Percentiles rank a stretch among this genome's conserved stretches.
These are phyloP conservation scores for Ciconia stormi DNA, from an alignment of 2,113 vertebrate genomes.

Conservation along the genomic window DNA sequence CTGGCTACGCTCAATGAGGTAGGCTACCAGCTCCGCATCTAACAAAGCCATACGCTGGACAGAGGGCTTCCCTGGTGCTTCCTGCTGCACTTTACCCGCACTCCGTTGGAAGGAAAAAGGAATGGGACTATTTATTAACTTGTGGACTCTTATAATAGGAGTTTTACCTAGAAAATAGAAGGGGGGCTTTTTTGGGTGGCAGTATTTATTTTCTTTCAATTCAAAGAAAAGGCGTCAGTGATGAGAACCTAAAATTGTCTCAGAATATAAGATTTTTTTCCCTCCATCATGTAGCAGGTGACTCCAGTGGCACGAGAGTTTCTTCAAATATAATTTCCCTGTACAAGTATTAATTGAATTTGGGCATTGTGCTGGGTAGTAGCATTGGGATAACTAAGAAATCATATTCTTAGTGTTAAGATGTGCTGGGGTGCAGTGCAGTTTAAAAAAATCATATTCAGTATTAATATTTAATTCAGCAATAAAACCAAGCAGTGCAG, in stretches of 20 bases:
- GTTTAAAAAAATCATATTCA: not conserved
- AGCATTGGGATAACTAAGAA: constrained; percentile 21
- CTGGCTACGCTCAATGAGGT: constrained; percentile 88
- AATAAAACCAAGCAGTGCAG: constrained; percentile 72
- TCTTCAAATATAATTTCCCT: constrained; percentile 10
- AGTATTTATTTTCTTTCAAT: constrained; percentile 27
- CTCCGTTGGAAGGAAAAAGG: constrained; percentile 32
- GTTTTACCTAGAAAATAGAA: constrained; percentile 50
- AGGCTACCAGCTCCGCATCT: constrained; percentile 95
- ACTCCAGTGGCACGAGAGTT: not conserved
- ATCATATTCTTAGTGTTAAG: not conserved
- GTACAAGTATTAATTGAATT: constrained; percentile 32
- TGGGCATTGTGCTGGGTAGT: constrained; percentile 28
- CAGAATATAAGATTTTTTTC: not conserved
- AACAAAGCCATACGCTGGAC: constrained; percentile 16
- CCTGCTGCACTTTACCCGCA: constrained; percentile 70
- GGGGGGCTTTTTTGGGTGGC: not conserved
- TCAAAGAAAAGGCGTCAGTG: not conserved
- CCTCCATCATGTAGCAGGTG: constrained; percentile 25
- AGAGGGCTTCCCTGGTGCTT: constrained; percentile 63
- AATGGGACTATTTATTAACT: constrained; percentile 58
- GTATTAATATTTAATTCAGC: constrained; percentile 71
- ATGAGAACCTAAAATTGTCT: not conserved
- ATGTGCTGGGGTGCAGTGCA: constrained; percentile 43
- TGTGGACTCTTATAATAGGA: constrained; percentile 35